Percentiles rank a stretch among this genome's conserved stretches.
Conservation (phyloP, 1,140 invertebrate species). For the Arctopsyche grandis region DNA sequence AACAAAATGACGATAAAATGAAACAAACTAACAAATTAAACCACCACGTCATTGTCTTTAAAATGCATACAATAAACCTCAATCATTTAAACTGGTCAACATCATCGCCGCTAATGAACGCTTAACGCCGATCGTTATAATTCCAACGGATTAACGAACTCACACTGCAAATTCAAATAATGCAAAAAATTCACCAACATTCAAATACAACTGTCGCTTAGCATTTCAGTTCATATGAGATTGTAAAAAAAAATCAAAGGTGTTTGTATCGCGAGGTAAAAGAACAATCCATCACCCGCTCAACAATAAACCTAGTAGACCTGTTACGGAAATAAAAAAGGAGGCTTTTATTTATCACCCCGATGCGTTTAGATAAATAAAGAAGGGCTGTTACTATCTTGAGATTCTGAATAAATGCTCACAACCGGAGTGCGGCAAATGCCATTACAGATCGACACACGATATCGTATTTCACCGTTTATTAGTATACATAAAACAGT, state of each 20-base stretch:
- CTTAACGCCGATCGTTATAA: background rate
- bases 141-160: too few relatives aligned
- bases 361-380: slow-evolving; percentile 14
- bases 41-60: background rate
- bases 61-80: slow-evolving; percentile 9
- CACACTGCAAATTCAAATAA: too few relatives aligned
- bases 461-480: slow-evolving; percentile 40
- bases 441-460: slow-evolving; percentile 19
- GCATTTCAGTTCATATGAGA: too few relatives aligned
- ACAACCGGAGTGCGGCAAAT: slow-evolving; percentile 20
- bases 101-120: background rate
- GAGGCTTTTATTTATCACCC: slow-evolving; percentile 6
- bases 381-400: slow-evolving; percentile 36
- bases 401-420: slow-evolving; percentile 29
- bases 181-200: too few relatives aligned
- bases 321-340: background rate
- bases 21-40: background rate
- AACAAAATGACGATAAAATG: background rate
- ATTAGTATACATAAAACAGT: slow-evolving; percentile 36
- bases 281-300: slow-evolving; percentile 25
- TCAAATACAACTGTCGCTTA: too few relatives aligned
- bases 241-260: too few relatives aligned
- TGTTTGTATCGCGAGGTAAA: background rate
- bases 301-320: background rate
- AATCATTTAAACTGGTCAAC: background rate